Conservation (phyloP, 2,113 vertebrate genomes). For the Hippocampus barbouri region DNA sequence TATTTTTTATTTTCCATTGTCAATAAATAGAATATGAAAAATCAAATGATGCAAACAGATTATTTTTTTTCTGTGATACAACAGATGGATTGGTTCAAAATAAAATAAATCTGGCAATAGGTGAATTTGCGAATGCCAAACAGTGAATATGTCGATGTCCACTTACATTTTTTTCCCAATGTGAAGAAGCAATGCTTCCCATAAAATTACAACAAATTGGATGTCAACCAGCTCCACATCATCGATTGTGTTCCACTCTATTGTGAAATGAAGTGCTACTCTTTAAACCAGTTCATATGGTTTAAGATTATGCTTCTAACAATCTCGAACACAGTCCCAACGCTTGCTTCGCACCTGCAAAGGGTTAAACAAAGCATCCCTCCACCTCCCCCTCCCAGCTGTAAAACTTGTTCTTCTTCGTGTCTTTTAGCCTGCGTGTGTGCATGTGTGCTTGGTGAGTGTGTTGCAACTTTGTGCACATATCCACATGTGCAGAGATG, state of each 20-base stretch:
- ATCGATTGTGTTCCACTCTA: not conserved
- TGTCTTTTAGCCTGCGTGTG: slow-evolving; percentile 54
- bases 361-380: slow-evolving; percentile 67
- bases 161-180: not conserved
- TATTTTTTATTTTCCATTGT: too few relatives aligned
- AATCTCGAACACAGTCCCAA: slow-evolving; percentile 15
- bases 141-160: too few relatives aligned
- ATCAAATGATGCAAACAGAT: too few relatives aligned
- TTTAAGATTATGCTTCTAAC: not conserved
- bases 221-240: not conserved
- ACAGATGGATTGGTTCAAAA: too few relatives aligned
- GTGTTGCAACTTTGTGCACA: slow-evolving; percentile 52
- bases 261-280: not conserved
- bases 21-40: too few relatives aligned
- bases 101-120: not conserved
- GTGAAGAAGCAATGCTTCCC: too few relatives aligned
- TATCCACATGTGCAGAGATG: slow-evolving; percentile 41
- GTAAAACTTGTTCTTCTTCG: slow-evolving; percentile 75
- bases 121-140: not conserved
- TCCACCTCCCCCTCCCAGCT: slow-evolving; percentile 65
- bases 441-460: slow-evolving; percentile 36
- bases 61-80: too few relatives aligned
- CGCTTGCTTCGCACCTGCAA: slow-evolving; percentile 29
- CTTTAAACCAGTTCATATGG: slow-evolving; percentile 9
- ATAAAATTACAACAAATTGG: not conserved